These are phyloP conservation scores for Parnassius orleans DNA, from an alignment of 2,888 invertebrate genomes.

Conservation along the genomic window DNA sequence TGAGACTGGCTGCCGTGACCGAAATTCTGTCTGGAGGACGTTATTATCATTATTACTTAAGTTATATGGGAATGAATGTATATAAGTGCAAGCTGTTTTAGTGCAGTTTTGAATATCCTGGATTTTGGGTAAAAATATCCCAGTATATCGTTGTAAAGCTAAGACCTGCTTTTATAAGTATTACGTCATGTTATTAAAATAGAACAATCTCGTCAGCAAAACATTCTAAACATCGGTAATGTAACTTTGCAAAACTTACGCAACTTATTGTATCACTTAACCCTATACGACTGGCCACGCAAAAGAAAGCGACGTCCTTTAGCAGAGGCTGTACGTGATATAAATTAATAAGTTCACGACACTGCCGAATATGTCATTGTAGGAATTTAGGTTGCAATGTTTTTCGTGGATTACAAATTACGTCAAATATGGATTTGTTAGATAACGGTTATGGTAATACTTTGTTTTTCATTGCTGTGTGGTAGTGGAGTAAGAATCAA, in stretches of 20 bases:
- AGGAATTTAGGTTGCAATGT: slow-evolving; percentile 33
- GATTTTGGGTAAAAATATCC: no score
- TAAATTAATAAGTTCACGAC: slow-evolving; percentile 49
- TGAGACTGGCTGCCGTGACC: no score
- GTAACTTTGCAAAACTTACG: slow-evolving; percentile 37
- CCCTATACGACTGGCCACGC: slow-evolving; percentile 58
- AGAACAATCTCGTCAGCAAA: slow-evolving; percentile 7
- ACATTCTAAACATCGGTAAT: slow-evolving; percentile 13
- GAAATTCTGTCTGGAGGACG: no score
- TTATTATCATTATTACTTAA: no score
- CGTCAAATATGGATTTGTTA: slow-evolving; percentile 31
- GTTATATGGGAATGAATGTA: no score
- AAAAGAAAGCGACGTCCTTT: slow-evolving; percentile 75
- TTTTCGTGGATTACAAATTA: slow-evolving; percentile 23
- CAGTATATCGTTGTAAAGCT: no score
- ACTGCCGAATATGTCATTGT: slow-evolving; percentile 34
- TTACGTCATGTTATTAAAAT: not conserved
- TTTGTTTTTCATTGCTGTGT: not conserved
- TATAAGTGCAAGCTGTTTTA: no score
- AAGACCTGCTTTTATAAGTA: no score
- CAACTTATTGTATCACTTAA: slow-evolving; percentile 56
- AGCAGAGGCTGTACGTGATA: slow-evolving; percentile 52
- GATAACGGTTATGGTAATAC: slow-evolving; percentile 26
- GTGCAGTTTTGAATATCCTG: no score
- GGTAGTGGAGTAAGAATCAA: not conserved